These are phyloP conservation scores for Tetanocera ferruginea DNA, from an alignment of 2,888 invertebrate species.

Conservation along the genomic window DNA sequence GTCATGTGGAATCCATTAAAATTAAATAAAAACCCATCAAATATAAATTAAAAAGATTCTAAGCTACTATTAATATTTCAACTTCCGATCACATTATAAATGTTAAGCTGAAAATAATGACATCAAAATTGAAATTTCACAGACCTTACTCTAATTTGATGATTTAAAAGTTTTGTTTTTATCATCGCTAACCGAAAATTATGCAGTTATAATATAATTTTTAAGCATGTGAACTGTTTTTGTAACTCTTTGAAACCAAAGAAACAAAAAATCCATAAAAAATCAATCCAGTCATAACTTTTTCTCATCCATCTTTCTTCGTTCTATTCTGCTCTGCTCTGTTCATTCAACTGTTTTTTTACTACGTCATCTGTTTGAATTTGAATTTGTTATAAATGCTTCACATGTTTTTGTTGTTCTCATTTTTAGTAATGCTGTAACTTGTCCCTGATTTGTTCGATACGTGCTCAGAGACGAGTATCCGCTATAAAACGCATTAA, in stretches of 20 bases:
- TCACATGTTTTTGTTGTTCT: not conserved
- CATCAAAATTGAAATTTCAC: no score
- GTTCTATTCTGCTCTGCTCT: not conserved
- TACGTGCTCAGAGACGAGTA: not conserved
- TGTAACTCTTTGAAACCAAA: no score
- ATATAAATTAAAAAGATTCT: no score
- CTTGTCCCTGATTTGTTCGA: slow-evolving; percentile 24
- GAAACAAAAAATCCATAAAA: no score
- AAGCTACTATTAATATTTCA: no score
- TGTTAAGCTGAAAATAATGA: no score
- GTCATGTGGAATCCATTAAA: no score
- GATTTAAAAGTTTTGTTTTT: no score
- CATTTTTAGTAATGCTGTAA: not conserved
- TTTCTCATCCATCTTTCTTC: not conserved
- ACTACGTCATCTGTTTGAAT: not conserved
- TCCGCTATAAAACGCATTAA: slow-evolving; percentile 29
- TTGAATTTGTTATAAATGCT: not conserved
- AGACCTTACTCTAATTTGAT: not conserved
- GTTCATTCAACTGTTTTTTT: not conserved
- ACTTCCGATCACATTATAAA: no score
- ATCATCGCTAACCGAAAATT: no score
- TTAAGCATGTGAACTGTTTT: not conserved
- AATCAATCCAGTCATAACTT: not conserved
- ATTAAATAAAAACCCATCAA: no score
- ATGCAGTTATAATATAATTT: no score